Evolutionary conservation across 2,888 invertebrate species (phyloP), one percentile per base, ranked within the genome.

Genomic region (Entomobrya multifasciata): DNA sequence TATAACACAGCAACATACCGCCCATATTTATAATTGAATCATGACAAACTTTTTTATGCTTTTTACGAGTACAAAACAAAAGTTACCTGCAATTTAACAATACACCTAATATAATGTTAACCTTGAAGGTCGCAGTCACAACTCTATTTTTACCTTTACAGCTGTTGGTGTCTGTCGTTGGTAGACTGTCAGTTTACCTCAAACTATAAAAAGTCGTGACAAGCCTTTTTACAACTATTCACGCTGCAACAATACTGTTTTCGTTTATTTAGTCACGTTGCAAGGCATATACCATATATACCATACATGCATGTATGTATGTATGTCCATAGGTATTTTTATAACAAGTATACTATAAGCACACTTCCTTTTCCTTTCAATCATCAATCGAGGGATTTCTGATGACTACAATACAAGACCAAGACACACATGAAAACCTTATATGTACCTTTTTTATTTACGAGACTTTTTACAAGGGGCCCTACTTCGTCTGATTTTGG

Each of bases 291-390:
- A 57, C 62, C 11, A 27, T 25, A 6, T 20, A 15, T 22, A 13
- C 27, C 15, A 62, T 27, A 13, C 11, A n/a, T 65, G 36, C 15
- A 3, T 6, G n/a, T 13, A 17, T 36, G 1, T 47, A 15, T 27
- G 5, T 52, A 25, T 52, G 27, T 17, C n/a, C 49, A 27, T 17
- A 52, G 17, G 25, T 44, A 3, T n/a, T 60, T 10, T 6, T n/a
- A n/a, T 6, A 15, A 20, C 27, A 13, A 11, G n/a, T n/a, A 49
- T 20, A 27, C 72, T n/a, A n/a, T 49, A 13, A 36, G 17, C 36
- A 55, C 55, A 47, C 25, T 78, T 78, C 78, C 78, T 78, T 78
- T 78, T 78, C 78, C 78, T 78, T 78, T 78, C 78, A 78, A 78
- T 78, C 78, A 78, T 62, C 44, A 65, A 65, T 65, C 30, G 70